phyloP scores from a whole-genome alignment of 1,140 invertebrate genomes.

The Eueides isabella region DNA sequence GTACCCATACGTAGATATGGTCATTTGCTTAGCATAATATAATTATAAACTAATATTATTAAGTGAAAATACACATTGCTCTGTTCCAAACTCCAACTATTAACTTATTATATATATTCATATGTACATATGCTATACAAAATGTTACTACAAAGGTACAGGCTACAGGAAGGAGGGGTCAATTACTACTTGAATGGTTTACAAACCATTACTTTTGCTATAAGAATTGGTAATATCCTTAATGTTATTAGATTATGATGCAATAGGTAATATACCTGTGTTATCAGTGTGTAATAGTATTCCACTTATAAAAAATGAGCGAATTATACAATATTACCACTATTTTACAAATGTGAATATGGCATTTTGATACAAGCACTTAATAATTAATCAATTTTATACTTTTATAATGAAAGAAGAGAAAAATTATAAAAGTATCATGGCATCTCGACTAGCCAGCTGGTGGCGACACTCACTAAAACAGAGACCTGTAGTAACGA shows the following conservation, averaged over 20 bases:
- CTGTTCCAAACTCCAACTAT: neutral
- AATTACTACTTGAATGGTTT: neutral
- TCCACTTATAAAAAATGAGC: too few relatives aligned
- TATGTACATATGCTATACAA: neutral
- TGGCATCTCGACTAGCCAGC: slow-evolving; percentile 48
- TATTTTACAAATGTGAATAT: too few relatives aligned
- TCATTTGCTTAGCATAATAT: neutral
- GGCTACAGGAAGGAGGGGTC: slow-evolving; percentile 1
- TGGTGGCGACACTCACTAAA: slow-evolving; percentile 65
- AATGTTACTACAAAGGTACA: neutral
- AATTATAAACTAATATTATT: neutral
- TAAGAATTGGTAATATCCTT: neutral
- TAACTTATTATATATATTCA: neutral
- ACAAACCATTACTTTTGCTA: neutral
- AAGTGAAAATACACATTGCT: neutral
- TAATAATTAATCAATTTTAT: neutral
- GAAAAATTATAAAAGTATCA: slow-evolving; percentile 16
- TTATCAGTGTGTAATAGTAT: too few relatives aligned
- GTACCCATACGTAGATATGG: too few relatives aligned
- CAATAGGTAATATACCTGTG: too few relatives aligned
- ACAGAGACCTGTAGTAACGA: slow-evolving; percentile 85
- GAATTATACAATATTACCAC: too few relatives aligned
- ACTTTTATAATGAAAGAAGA: neutral
- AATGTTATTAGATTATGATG: too few relatives aligned
- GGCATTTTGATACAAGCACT: neutral